A percentile compares a stretch with the other conserved stretches of the same genome.
Conservation (phyloP, 2,888 invertebrate genomes). For the Dinocampus coccinellae region DNA sequence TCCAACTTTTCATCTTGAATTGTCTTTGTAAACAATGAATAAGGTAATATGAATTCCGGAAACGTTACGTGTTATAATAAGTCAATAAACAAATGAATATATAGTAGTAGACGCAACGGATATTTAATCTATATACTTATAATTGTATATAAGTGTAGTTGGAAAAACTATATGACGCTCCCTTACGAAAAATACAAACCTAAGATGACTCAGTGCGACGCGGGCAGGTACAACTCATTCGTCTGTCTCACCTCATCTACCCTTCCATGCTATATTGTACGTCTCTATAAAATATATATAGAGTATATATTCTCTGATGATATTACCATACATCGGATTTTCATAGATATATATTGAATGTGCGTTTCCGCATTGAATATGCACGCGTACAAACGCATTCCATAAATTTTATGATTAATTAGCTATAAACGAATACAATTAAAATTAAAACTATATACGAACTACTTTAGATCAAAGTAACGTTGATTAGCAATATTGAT, state of each 20-base stretch:
- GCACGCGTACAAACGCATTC: too few relatives aligned
- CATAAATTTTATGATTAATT: too few relatives aligned
- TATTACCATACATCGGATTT: slow-evolving; percentile 3
- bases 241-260: slow-evolving; percentile 51
- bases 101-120: neutral
- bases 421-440: too few relatives aligned
- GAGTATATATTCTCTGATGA: neutral
- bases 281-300: neutral
- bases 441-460: too few relatives aligned
- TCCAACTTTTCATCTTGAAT: slow-evolving; percentile 26
- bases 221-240: slow-evolving; percentile 46
- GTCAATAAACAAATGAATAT: slow-evolving; percentile 48
- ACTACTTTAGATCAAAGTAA: too few relatives aligned
- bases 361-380: too few relatives aligned
- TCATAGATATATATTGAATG: too few relatives aligned
- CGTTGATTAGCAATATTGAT: too few relatives aligned
- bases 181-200: slow-evolving; percentile 36
- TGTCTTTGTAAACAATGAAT: slow-evolving; percentile 38
- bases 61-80: slow-evolving; percentile 51
- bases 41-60: slow-evolving; percentile 31
- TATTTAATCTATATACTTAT: slow-evolving; percentile 17
- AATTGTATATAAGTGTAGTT: slow-evolving; percentile 36
- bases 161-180: slow-evolving; percentile 37
- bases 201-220: slow-evolving; percentile 39
- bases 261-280: slow-evolving; percentile 37